A percentile compares a stretch with the other conserved stretches of the same genome.
Conservation (phyloP, 2,888 invertebrate species). For the Cataglyphis albicans region DNA sequence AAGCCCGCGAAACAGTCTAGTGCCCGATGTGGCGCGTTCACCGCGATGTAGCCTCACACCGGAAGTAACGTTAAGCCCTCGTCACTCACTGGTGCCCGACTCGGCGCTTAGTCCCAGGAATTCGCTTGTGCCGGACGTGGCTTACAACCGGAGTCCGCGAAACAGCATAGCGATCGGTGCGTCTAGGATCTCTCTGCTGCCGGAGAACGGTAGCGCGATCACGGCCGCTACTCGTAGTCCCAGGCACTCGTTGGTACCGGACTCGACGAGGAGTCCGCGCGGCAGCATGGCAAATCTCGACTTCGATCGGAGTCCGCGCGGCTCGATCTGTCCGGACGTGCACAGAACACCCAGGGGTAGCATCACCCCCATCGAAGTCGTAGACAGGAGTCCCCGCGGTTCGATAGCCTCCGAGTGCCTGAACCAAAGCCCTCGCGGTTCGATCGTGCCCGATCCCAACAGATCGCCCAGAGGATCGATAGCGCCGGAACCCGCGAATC, state of each 20-base stretch:
- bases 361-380: conserved; percentile 73
- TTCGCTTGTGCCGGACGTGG: conserved; percentile 88
- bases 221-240: conserved; percentile 87
- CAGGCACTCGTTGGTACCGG: conserved; percentile 89
- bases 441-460: conserved; percentile 79
- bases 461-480: conserved; percentile 86
- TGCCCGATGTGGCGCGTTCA: conserved; percentile 88
- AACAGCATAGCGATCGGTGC: conserved; percentile 87
- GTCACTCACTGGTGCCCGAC: conserved; percentile 88
- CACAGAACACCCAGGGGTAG: conserved; percentile 87
- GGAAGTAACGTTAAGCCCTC: conserved; percentile 88
- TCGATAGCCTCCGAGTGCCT: conserved; percentile 86
- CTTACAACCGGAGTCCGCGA: conserved; percentile 87
- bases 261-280: conserved; percentile 87
- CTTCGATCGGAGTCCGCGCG: conserved; percentile 88
- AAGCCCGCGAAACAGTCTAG: conserved; percentile 89
- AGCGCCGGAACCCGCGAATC: conserved; percentile 75
- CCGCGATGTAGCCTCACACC: conserved; percentile 88
- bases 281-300: conserved; percentile 87
- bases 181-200: conserved; percentile 77
- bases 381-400: conserved; percentile 88
- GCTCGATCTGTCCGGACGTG: conserved; percentile 88
- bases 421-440: conserved; percentile 86
- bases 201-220: conserved; percentile 79
- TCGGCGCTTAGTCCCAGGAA: conserved; percentile 88